phyloP scores from a whole-genome alignment of 2,888 invertebrate species.

The Blera fallax region DNA sequence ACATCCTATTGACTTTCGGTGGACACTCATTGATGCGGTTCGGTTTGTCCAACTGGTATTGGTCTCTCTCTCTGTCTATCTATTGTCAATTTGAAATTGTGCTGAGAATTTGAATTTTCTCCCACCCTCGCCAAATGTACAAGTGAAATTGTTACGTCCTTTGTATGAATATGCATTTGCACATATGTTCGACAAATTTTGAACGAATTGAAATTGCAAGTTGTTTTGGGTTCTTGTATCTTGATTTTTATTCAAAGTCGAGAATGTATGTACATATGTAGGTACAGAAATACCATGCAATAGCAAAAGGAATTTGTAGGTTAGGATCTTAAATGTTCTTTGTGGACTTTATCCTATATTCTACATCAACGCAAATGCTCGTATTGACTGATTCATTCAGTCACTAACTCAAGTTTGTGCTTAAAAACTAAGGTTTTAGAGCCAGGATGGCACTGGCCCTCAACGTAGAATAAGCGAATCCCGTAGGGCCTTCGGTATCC shows the following conservation, averaged over 20 bases:
- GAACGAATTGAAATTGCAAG: neutral
- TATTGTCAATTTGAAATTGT: conserved; percentile 36
- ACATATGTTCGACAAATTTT: conserved; percentile 15
- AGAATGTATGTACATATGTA: neutral
- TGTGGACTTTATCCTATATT: too few relatives aligned
- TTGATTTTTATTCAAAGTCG: neutral
- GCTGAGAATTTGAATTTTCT: conserved; percentile 22
- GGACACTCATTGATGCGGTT: conserved; percentile 64
- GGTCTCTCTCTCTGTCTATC: conserved; percentile 10
- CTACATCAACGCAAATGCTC: too few relatives aligned
- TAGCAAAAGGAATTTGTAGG: too few relatives aligned
- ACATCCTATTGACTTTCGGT: conserved; percentile 68
- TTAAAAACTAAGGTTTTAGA: too few relatives aligned
- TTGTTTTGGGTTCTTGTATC: conserved; percentile 4
- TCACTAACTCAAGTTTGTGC: too few relatives aligned
- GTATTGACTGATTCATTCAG: too few relatives aligned
- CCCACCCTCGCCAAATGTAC: neutral
- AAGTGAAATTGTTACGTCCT: neutral
- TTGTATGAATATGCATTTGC: neutral
- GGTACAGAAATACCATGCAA: too few relatives aligned
- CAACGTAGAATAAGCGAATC: too few relatives aligned
- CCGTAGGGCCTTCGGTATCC: too few relatives aligned
- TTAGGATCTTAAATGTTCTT: too few relatives aligned
- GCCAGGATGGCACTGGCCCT: too few relatives aligned
- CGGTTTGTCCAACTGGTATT: conserved; percentile 60